Evolutionary conservation across 2,888 invertebrate species (phyloP), one percentile per base, ranked within the genome.

Genomic region (Ennomos quercinarius): DNA sequence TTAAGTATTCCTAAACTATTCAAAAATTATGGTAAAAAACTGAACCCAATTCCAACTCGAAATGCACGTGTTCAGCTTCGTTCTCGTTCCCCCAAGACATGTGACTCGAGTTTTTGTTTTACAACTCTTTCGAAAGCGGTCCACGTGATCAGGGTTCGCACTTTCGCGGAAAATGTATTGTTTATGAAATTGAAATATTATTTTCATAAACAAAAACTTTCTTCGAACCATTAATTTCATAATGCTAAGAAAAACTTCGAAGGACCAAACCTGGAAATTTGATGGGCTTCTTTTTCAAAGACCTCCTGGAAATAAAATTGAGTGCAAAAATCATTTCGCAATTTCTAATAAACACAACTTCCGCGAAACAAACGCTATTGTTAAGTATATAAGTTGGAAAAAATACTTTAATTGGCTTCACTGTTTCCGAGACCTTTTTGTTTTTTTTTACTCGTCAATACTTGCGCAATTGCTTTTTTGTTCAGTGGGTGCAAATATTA

Each of bases 391-490:
- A 45, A 50, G 46, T 51, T 51, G 27, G 17, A 49, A 54, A n/a
- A 59, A 39, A 39, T 52, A 53, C 52, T 53, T 49, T 41, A 49
- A 37, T 40, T 54, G 59, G 59, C 37, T 49, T 59, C 48, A 38
- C 44, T 39, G 34, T n/a, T 10, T 6, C 8, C 11, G 50, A 11
- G 50, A 43, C 27, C 27, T 12, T 44, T 45, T 53, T 37, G 36
- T 40, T 48, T 48, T 38, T 40, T 11, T 36, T n/a, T 8, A 41
- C 6, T 27, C 27, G 27, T 4, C 2, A 27, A 27, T 27, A 27
- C 6, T 27, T 27, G 27, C 27, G 27, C 27, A 27, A 27, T 27
- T 27, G 27, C 27, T 27, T 27, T 27, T 27, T 27, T 27, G 27
- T 27, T 27, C 27, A 27, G 27, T 27, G 27, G 6, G 27, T 27